Evolutionary conservation across 2,888 invertebrate species (phyloP).

Genomic region (Drosophila melanosoma): DNA sequence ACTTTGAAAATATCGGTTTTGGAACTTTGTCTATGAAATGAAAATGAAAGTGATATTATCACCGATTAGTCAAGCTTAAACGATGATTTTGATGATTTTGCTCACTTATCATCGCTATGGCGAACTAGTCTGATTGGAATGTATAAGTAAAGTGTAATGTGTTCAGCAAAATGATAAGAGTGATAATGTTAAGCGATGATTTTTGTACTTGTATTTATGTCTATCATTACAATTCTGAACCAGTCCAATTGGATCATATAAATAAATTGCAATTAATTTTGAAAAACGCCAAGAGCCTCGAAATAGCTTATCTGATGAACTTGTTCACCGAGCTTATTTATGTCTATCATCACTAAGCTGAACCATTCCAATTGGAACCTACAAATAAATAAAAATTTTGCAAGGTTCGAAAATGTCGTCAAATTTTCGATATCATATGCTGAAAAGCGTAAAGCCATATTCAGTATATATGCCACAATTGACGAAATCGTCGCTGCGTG

Average conservation of each 20-base stretch:
- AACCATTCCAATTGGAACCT: conserved; percentile 14
- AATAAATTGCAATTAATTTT: neutral
- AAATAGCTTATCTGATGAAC: conserved; percentile 24
- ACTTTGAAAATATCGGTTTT: neutral
- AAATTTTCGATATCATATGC: conserved; percentile 82
- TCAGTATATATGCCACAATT: conserved; percentile 82
- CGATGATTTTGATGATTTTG: conserved; percentile 47
- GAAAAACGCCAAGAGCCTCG: neutral
- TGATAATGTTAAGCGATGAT: neutral
- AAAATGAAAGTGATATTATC: neutral
- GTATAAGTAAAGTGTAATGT: neutral
- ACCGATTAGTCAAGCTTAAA: neutral
- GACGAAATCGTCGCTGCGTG: conserved; percentile 83
- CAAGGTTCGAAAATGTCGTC: conserved; percentile 75
- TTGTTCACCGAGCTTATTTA: neutral
- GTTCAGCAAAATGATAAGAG: neutral
- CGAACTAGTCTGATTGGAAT: conserved; percentile 19
- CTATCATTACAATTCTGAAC: neutral
- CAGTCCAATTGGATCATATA: neutral
- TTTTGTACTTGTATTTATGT: neutral
- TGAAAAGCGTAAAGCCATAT: conserved; percentile 83
- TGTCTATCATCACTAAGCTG: conserved; percentile 22
- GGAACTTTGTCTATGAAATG: neutral
- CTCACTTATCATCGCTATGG: conserved; percentile 25
- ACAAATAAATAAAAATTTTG: neutral